Evolutionary conservation across 2,113 vertebrate species (phyloP).

Genomic region (Megalops atlanticus): DNA sequence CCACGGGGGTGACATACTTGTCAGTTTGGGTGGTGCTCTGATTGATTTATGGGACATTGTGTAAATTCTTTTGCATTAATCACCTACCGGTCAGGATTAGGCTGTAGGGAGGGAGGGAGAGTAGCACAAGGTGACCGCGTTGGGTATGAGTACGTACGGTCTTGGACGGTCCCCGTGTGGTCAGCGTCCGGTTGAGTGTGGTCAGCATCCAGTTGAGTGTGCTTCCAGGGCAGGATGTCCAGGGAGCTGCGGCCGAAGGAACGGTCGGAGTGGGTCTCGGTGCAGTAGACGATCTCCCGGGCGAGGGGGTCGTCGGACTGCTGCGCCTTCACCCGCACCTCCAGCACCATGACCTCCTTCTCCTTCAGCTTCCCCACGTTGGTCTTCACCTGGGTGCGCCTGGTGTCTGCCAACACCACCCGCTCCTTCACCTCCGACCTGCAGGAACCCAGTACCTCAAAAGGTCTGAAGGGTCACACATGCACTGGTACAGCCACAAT

Average conservation of each 20-base stretch:
- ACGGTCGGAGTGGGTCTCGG: constrained; percentile 69
- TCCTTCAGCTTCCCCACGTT: constrained; percentile 70
- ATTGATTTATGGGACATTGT: not conserved
- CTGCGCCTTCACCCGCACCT: constrained; percentile 71
- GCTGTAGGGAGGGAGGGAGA: too few species aligned
- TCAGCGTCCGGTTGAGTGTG: not conserved
- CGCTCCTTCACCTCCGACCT: constrained; percentile 72
- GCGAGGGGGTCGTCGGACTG: constrained; percentile 60
- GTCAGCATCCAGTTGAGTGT: constrained; percentile 20
- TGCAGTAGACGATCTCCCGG: constrained; percentile 72
- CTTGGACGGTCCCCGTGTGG: too few species aligned
- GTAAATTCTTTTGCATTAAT: not conserved
- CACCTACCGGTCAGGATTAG: not conserved
- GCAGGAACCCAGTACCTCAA: not conserved
- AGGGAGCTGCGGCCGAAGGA: constrained; percentile 67
- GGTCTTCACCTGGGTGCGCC: constrained; percentile 67
- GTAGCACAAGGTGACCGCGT: too few species aligned
- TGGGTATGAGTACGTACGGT: too few species aligned
- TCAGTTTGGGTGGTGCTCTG: not conserved
- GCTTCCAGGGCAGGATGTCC: constrained; percentile 67
- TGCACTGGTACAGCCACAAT: not conserved
- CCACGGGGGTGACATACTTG: not conserved
- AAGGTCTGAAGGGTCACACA: not conserved
- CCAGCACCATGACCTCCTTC: constrained; percentile 68
- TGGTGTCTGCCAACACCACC: constrained; percentile 72